phyloP scores from a whole-genome alignment of 1,140 invertebrate species.

The Schlechtendalia chinensis region DNA sequence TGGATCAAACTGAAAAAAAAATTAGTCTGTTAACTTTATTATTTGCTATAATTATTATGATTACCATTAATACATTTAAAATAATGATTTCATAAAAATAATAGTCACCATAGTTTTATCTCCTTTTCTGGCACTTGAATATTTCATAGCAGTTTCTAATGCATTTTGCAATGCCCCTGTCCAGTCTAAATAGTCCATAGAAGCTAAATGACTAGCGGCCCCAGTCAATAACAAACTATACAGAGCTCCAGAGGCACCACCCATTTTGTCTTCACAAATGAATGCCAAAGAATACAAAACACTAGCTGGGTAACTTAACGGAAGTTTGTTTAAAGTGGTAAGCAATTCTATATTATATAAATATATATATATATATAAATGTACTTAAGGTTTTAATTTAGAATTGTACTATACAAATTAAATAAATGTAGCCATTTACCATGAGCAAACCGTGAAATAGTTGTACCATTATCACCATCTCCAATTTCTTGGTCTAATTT shows the following conservation, averaged over 20 bases:
- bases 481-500: constrained; percentile 72
- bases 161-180: constrained; percentile 59
- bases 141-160: constrained; percentile 65
- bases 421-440: constrained; percentile 55
- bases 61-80: background rate
- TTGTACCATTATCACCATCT: constrained; percentile 80
- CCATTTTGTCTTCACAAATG: constrained; percentile 67
- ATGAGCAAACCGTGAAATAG: constrained; percentile 65
- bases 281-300: constrained; percentile 61
- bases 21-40: background rate
- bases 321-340: constrained; percentile 51
- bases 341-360: constrained; percentile 23
- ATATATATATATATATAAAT: background rate
- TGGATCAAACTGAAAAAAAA: constrained; percentile 37
- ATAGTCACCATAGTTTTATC: constrained; percentile 73
- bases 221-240: constrained; percentile 72
- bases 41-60: too few species aligned
- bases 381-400: constrained; percentile 54
- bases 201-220: constrained; percentile 56
- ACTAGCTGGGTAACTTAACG: constrained; percentile 57
- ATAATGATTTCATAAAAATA: background rate
- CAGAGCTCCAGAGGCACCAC: constrained; percentile 70
- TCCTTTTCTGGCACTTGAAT: constrained; percentile 71
- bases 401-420: background rate
- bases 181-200: constrained; percentile 57